These are phyloP conservation scores for Tubulanus polymorphus DNA, from an alignment of 2,888 invertebrate genomes.

Conservation along the genomic window DNA sequence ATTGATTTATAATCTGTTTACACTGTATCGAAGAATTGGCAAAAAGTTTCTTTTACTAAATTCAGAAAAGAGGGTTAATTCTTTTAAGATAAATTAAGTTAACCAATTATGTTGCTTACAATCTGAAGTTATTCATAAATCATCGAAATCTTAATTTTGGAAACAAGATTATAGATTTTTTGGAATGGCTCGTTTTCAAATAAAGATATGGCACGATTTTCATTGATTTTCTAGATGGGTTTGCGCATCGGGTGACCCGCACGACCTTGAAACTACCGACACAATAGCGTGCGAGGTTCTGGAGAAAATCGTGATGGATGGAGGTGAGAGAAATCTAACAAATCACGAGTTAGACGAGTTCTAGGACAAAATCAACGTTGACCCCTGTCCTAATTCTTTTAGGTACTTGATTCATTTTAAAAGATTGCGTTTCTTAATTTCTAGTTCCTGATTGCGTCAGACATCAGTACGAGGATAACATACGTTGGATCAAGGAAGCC, in stretches of 20 bases:
- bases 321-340: conserved; percentile 23
- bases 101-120: too few relatives aligned
- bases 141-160: too few relatives aligned
- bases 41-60: too few relatives aligned
- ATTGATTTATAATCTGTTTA: too few relatives aligned
- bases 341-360: too few relatives aligned
- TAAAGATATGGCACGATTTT: too few relatives aligned
- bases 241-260: conserved; percentile 58
- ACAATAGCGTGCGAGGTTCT: conserved; percentile 57
- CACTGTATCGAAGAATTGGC: too few relatives aligned
- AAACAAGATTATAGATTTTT: too few relatives aligned
- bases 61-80: too few relatives aligned
- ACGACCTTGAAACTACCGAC: conserved; percentile 59
- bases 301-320: conserved; percentile 47
- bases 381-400: not conserved
- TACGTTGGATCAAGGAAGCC: conserved; percentile 61
- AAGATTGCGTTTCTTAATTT: conserved; percentile 1
- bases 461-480: conserved; percentile 61
- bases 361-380: not conserved
- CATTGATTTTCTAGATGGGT: conserved; percentile 61
- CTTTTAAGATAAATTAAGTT: too few relatives aligned
- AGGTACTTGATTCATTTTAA: not conserved
- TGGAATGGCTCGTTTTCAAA: too few relatives aligned
- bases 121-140: too few relatives aligned
- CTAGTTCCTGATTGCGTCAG: conserved; percentile 54